Percentiles rank a stretch among this genome's conserved stretches.
These are phyloP conservation scores for Rattus rattus DNA, from an alignment of 2,113 vertebrate species.

Conservation along the genomic window DNA sequence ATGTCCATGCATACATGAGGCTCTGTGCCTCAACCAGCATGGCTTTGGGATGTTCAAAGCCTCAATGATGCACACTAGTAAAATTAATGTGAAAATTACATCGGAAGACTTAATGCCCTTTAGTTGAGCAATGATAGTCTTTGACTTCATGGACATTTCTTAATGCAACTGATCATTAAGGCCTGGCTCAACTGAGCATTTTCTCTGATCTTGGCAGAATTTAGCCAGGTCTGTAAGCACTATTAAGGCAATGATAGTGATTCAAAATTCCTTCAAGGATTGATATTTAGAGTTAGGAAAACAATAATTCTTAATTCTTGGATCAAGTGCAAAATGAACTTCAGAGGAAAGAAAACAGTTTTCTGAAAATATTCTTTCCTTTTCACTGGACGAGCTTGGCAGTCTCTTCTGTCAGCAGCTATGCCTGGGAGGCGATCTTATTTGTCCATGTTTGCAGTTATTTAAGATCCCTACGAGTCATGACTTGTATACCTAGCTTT, in stretches of 20 bases:
- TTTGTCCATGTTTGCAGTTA: conserved; percentile 59
- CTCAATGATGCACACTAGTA: not conserved
- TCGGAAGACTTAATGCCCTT: not conserved
- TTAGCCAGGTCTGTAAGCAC: not conserved
- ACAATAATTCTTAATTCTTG: conserved; percentile 43
- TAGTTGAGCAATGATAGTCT: not conserved
- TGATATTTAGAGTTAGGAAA: conserved; percentile 46
- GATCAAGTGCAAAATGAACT: conserved; percentile 54
- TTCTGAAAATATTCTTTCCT: conserved; percentile 62
- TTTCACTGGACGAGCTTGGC: conserved; percentile 52
- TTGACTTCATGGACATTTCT: conserved; percentile 17
- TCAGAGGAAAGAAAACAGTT: conserved; percentile 58
- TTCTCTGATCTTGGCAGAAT: conserved; percentile 9
- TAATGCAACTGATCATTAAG: not conserved
- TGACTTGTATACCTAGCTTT: conserved; percentile 56
- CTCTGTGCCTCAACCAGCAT: not conserved
- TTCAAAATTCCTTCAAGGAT: conserved; percentile 29
- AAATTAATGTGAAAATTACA: not conserved
- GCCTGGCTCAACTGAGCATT: not conserved
- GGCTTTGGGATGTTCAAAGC: no score
- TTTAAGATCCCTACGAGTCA: conserved; percentile 67
- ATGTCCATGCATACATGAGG: not conserved
- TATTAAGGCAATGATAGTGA: not conserved
- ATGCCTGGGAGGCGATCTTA: conserved; percentile 56
- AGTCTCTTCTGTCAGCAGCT: conserved; percentile 53